These are phyloP conservation scores for Trileptium ribeirensis DNA, from an alignment of 2,888 invertebrate genomes.

Conservation along the genomic window DNA sequence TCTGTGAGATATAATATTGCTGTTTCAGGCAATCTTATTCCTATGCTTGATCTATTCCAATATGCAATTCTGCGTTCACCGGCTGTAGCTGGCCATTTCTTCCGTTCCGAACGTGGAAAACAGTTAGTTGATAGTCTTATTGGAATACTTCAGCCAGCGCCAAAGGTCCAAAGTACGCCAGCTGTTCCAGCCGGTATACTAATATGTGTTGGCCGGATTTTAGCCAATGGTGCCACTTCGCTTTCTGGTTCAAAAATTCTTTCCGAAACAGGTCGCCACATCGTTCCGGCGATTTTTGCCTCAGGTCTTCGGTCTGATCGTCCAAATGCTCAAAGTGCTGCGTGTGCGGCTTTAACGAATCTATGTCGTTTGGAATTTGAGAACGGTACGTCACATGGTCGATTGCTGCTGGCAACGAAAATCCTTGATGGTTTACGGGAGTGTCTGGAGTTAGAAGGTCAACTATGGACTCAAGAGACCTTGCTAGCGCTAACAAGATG, in stretches of 20 bases:
- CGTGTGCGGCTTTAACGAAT: neutral
- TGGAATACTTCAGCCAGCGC: neutral
- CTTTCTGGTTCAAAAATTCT: neutral
- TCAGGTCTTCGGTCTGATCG: neutral
- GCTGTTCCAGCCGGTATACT: neutral
- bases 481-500: neutral
- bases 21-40: constrained; percentile 67
- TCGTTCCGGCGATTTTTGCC: neutral
- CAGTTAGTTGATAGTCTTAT: constrained; percentile 3
- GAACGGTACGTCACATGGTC: neutral
- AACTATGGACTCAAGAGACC: neutral
- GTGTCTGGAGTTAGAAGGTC: neutral
- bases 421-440: neutral
- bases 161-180: neutral
- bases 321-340: neutral
- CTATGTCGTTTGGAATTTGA: neutral
- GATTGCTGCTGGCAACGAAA: neutral
- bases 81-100: constrained; percentile 59
- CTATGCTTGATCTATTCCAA: constrained; percentile 76
- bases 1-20: neutral
- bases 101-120: constrained; percentile 38
- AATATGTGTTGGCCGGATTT: constrained; percentile 5
- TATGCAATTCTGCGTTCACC: constrained; percentile 67
- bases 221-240: neutral
- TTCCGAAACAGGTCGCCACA: too few relatives aligned